Conservation (phyloP, 92 coral and sea anemone species). For the Virgularia gustaviana region DNA sequence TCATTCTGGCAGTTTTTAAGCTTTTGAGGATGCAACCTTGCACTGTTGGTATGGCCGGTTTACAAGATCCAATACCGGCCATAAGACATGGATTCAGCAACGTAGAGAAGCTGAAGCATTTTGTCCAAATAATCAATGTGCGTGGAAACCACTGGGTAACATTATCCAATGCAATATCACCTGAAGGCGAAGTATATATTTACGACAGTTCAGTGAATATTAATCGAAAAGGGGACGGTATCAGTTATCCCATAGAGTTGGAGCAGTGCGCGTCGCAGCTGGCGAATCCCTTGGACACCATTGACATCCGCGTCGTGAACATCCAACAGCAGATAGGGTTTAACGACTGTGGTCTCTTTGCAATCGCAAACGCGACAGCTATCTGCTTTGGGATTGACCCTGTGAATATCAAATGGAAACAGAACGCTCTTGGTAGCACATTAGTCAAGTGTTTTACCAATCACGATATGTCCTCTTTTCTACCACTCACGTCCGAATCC, state of each 20-base stretch:
- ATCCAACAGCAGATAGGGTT: conserved; percentile 15
- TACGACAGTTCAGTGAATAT: conserved; percentile 50
- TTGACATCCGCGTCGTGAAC: conserved; percentile 4
- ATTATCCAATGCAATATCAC: conserved; percentile 25
- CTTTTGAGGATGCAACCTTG: conserved; percentile 31
- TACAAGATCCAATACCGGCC: conserved; percentile 51
- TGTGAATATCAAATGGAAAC: too few relatives aligned
- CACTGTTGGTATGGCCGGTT: conserved; percentile 39
- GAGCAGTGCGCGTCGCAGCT: conserved; percentile 44
- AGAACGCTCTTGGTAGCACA: too few relatives aligned
- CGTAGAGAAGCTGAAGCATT: not conserved
- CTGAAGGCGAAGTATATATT: not conserved
- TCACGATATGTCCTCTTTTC: too few relatives aligned
- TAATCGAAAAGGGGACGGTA: not conserved
- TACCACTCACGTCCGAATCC: too few relatives aligned
- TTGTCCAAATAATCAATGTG: conserved; percentile 16
- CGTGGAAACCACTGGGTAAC: conserved; percentile 53
- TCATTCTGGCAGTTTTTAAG: conserved; percentile 39
- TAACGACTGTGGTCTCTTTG: not conserved
- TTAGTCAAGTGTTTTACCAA: too few relatives aligned
- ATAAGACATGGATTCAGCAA: conserved; percentile 35
- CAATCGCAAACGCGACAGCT: not conserved
- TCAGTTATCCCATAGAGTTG: conserved; percentile 55
- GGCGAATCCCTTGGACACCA: not conserved
- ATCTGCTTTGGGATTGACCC: too few relatives aligned